Conservation (phyloP, 2,113 vertebrate genomes). For the Phalacrocorax aristotelis region DNA sequence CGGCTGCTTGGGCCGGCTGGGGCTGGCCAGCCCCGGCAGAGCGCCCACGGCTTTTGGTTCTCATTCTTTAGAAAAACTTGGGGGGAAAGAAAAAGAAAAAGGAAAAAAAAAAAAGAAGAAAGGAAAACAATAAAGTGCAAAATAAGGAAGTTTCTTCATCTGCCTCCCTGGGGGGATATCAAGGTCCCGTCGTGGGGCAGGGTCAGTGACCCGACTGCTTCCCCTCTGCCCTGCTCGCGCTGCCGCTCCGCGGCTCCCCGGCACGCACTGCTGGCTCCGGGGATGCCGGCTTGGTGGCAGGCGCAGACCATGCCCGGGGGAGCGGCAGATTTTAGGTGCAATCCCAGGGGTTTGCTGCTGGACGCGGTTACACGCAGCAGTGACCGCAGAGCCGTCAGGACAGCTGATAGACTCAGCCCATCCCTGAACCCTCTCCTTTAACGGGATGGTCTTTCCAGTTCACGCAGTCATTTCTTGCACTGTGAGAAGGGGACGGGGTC, state of each 20-base stretch:
- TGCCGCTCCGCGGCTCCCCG: neutral
- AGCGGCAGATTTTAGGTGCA: neutral
- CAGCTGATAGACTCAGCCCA: rapidly evolving
- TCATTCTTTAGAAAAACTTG: neutral
- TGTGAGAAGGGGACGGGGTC: neutral
- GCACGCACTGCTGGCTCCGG: neutral
- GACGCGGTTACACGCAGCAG: rapidly evolving
- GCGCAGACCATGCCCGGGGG: neutral
- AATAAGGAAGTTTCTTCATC: neutral
- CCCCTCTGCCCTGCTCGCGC: neutral
- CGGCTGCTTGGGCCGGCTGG: neutral
- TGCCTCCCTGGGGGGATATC: neutral
- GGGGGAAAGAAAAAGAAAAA: too few relatives aligned
- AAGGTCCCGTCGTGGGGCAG: rapidly evolving
- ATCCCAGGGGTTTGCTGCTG: rapidly evolving
- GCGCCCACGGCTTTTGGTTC: neutral
- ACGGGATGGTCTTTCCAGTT: rapidly evolving
- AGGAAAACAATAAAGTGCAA: neutral
- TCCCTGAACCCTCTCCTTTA: too few relatives aligned
- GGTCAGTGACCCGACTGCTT: too few relatives aligned
- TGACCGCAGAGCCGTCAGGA: neutral
- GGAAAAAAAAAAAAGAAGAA: neutral
- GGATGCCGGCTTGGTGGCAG: neutral
- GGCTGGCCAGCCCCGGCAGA: neutral
- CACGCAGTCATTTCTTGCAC: rapidly evolving